Conservation (phyloP, 1,140 invertebrate genomes). For the Ceratina calcarata region DNA sequence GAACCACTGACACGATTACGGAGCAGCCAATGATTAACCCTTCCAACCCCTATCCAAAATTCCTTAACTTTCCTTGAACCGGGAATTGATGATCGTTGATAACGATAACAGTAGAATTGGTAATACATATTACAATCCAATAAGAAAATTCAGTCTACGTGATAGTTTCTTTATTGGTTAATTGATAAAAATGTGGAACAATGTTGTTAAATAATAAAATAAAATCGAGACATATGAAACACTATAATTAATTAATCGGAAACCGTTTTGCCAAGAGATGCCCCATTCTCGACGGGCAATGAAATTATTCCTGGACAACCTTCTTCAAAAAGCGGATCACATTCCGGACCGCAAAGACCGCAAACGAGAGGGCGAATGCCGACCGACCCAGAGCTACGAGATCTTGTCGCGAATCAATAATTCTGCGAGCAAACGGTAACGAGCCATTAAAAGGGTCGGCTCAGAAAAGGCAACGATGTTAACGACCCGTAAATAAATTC, state of each 20-base stretch:
- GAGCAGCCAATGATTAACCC: constrained; percentile 1
- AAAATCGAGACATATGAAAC: no score
- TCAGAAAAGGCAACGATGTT: neutral
- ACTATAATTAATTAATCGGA: no score
- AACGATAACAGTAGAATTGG: neutral
- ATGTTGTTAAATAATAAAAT: no score
- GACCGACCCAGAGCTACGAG: no score
- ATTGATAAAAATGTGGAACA: no score
- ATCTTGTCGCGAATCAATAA: constrained; percentile 29
- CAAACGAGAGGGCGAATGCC: neutral
- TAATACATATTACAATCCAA: no score
- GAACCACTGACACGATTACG: constrained; percentile 57
- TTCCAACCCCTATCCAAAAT: neutral
- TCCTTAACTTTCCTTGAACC: neutral
- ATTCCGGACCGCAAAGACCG: neutral
- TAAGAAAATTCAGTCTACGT: no score
- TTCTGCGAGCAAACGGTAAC: neutral
- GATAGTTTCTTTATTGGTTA: no score
- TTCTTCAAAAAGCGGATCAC: neutral
- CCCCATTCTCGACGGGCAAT: neutral
- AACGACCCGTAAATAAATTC: constrained; percentile 23
- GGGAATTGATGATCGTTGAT: neutral
- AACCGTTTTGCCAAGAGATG: neutral
- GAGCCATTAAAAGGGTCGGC: constrained; percentile 4
- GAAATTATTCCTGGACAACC: no score